Base-by-base conservation (phyloP, 2,797 vertebrate genomes). In the Myotis planiceps region DNA sequence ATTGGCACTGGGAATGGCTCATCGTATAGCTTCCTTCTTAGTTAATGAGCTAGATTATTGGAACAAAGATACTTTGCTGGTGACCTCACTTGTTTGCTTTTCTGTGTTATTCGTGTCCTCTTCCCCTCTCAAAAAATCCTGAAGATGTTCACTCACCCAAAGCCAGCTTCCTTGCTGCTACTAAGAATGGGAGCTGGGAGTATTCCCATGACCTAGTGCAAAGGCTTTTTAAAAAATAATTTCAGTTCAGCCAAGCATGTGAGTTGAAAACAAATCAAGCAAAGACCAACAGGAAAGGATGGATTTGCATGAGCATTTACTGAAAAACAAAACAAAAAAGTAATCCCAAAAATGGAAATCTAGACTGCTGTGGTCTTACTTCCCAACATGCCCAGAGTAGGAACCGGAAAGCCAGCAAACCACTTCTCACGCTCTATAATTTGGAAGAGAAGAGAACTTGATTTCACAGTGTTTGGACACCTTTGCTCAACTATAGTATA, bases 361-460 rank as follows among this genome's bases (percentile, higher is more conserved):
- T 96, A 95, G 47, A 90, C 94, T 83, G 29, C 88, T 97, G 96
- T 97, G 97, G 97, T 92, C 90, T 97, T 93, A 63, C 83, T 97
- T 98, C 93, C 94, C 91, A 96, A 98, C 97, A 98, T 13, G 74
- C 86, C 63, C 27, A 76, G 79, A 75, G 49, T 47, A 96, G 94
- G 96, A 97, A 97, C 94, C 25, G 51, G 75, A 97, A 98, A 97
- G 80, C 90, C 95, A 92, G 96, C 80, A 98, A 98, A 63, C 92
- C 89, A 65, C 93, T 96, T 97, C 82, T 97, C 79, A 79, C 82
- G 92, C 82, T 95, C 90, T 96, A 69, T 92, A 97, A 93, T 94
- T 96, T 97, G 85, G 87, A 45, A 92, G 66, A 34, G 1, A 15
- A 92, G 65, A 80, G 80, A 97, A 97, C 96, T 68, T 32, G 91